These are phyloP conservation scores for Frankliniella fusca DNA, from an alignment of 2,888 invertebrate species.

Conservation along the genomic window DNA sequence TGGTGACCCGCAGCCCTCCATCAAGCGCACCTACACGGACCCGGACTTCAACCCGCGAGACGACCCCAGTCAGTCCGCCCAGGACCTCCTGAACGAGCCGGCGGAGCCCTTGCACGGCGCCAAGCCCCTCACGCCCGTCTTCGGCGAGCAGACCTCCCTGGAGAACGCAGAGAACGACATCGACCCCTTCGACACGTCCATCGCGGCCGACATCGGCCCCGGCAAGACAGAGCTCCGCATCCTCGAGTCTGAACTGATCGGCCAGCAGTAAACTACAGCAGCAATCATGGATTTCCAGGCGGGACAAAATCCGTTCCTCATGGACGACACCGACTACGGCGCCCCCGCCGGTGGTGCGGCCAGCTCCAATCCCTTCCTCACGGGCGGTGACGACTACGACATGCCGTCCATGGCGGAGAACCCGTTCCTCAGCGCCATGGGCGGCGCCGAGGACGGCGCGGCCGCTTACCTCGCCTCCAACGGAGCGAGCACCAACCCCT, in stretches of 20 bases:
- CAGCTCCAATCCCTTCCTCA: conserved; percentile 65
- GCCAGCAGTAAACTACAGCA: conserved; percentile 39
- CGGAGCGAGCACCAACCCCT: conserved; percentile 57
- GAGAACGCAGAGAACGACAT: conserved; percentile 50
- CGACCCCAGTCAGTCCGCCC: conserved; percentile 34
- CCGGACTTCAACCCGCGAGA: conserved; percentile 41
- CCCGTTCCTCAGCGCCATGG: conserved; percentile 59
- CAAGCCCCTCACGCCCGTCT: conserved; percentile 48
- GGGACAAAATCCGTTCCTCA: conserved; percentile 73
- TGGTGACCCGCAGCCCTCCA: conserved; percentile 49
- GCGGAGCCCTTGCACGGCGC: conserved; percentile 43
- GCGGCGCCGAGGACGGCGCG: conserved; percentile 33
- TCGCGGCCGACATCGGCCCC: conserved; percentile 67
- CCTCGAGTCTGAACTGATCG: conserved; percentile 69
- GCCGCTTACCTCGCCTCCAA: conserved; percentile 30
- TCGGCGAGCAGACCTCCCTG: conserved; percentile 39
- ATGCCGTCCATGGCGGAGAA: conserved; percentile 53
- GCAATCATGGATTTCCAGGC: conserved; percentile 52
- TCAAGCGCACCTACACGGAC: conserved; percentile 40
- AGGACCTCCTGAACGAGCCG: conserved; percentile 36
- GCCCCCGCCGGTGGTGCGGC: conserved; percentile 52
- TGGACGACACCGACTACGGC: conserved; percentile 60
- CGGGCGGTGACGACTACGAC: conserved; percentile 40
- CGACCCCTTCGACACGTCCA: conserved; percentile 83
- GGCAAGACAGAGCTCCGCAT: conserved; percentile 73